Percentiles rank a stretch among this genome's conserved stretches.
Evolutionary conservation across 2,113 vertebrate genomes (phyloP).

Genomic region (Hiodon tergisus): DNA sequence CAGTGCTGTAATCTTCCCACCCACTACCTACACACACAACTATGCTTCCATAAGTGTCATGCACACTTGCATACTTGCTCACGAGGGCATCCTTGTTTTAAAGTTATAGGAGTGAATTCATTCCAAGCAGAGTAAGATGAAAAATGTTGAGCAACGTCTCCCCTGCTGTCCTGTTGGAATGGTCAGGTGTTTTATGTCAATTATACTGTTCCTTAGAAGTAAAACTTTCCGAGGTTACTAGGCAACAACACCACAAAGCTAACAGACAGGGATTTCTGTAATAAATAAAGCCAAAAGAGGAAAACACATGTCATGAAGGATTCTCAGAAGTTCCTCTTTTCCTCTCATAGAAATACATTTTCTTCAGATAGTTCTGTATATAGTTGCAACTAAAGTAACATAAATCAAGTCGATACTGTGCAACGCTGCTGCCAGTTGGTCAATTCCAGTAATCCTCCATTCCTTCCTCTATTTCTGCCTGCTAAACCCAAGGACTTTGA

Average conservation of each 20-base stretch:
- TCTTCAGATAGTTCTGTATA: conserved; percentile 20
- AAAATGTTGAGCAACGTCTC: conserved; percentile 32
- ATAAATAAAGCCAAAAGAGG: conserved; percentile 19
- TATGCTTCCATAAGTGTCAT: no score
- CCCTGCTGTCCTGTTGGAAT: conserved; percentile 17
- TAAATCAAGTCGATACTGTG: conserved; percentile 26
- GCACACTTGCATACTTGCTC: background rate
- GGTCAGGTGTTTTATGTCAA: conserved; percentile 40
- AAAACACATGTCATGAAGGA: conserved; percentile 2
- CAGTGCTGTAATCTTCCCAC: no score
- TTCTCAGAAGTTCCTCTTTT: background rate
- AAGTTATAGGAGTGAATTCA: no score
- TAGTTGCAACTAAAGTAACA: background rate
- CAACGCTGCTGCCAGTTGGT: background rate
- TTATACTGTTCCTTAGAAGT: conserved; percentile 21
- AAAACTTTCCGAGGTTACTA: conserved; percentile 25
- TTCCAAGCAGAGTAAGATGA: conserved; percentile 3
- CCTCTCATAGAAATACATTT: conserved; percentile 5
- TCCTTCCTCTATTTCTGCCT: conserved; percentile 11
- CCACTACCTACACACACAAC: no score
- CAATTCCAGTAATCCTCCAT: conserved; percentile 19
- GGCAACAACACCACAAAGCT: conserved; percentile 32
- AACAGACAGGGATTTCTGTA: conserved; percentile 20
- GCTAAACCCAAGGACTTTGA: background rate
- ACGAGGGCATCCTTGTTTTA: background rate